Conservation (phyloP, 2,113 vertebrate species). For the Apteryx owenii region DNA sequence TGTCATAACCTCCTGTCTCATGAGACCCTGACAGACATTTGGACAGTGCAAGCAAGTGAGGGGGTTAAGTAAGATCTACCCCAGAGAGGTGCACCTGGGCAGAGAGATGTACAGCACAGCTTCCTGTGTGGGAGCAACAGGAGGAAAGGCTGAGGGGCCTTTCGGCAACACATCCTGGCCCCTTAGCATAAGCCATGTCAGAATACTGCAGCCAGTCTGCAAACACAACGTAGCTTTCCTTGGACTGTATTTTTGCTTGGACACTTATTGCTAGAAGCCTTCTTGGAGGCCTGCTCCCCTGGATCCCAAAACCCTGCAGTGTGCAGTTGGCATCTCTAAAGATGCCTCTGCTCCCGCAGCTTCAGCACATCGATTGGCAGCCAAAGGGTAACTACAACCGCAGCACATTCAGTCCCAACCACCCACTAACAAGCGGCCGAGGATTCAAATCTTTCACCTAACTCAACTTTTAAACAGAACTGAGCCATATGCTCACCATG, state of each 20-base stretch:
- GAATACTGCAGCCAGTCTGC: too few relatives aligned
- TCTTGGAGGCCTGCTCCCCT: rapidly evolving
- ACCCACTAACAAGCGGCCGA: rapidly evolving
- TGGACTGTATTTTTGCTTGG: not conserved
- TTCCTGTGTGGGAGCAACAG: too few relatives aligned
- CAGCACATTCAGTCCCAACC: not conserved
- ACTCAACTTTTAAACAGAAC: not conserved
- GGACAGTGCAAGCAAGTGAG: too few relatives aligned
- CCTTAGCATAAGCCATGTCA: too few relatives aligned
- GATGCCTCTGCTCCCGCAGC: not conserved
- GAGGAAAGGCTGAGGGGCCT: too few relatives aligned
- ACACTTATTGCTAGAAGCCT: not conserved
- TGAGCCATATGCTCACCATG: rapidly evolving
- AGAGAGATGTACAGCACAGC: too few relatives aligned
- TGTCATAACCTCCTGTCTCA: not conserved
- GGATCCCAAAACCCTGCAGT: not conserved
- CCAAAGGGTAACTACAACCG: slow-evolving; percentile 5
- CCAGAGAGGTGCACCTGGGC: too few relatives aligned
- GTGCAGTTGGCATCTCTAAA: not conserved
- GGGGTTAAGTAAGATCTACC: too few relatives aligned
- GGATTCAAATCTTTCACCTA: not conserved
- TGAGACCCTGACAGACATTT: not conserved
- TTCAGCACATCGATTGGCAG: not conserved
- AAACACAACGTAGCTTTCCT: too few relatives aligned
- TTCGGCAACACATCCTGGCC: too few relatives aligned